Conservation (phyloP, 2,797 vertebrate species). For the Myotis pilosus region DNA sequence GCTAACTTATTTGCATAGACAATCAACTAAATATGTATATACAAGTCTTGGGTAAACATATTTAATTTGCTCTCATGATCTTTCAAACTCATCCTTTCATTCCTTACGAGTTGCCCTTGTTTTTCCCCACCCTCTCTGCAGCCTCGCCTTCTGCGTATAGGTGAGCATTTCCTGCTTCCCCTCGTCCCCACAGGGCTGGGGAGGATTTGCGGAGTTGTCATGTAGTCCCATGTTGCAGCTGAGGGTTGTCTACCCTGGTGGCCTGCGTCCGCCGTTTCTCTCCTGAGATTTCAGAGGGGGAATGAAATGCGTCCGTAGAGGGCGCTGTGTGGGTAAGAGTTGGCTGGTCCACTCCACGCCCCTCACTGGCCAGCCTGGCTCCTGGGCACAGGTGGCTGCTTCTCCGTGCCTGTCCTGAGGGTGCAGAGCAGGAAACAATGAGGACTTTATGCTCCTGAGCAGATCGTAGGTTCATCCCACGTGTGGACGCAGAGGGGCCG, state of each 20-base stretch:
- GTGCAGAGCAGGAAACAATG: background rate
- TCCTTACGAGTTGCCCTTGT: background rate
- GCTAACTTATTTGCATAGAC: background rate
- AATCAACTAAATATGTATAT: background rate
- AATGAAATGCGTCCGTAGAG: background rate
- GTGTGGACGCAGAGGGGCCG: background rate
- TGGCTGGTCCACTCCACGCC: background rate
- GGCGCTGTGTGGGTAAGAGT: background rate
- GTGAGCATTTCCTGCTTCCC: background rate
- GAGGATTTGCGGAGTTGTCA: background rate
- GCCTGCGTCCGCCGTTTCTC: background rate
- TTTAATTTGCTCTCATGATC: background rate
- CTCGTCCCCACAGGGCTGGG: background rate
- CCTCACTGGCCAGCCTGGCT: background rate
- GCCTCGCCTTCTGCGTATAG: background rate
- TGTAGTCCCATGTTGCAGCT: background rate
- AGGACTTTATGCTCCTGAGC: background rate
- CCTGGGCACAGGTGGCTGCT: background rate
- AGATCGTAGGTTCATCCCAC: background rate
- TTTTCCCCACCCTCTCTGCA: background rate
- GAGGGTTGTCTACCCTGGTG: background rate
- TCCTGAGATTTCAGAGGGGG: background rate
- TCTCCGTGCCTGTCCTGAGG: background rate
- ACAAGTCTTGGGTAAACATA: background rate
- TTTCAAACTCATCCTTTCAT: conserved; percentile 1